A percentile compares a stretch with the other conserved stretches of the same genome.
These are phyloP conservation scores for Macroramphosus scolopax DNA, from an alignment of 2,797 vertebrate species.

Conservation along the genomic window DNA sequence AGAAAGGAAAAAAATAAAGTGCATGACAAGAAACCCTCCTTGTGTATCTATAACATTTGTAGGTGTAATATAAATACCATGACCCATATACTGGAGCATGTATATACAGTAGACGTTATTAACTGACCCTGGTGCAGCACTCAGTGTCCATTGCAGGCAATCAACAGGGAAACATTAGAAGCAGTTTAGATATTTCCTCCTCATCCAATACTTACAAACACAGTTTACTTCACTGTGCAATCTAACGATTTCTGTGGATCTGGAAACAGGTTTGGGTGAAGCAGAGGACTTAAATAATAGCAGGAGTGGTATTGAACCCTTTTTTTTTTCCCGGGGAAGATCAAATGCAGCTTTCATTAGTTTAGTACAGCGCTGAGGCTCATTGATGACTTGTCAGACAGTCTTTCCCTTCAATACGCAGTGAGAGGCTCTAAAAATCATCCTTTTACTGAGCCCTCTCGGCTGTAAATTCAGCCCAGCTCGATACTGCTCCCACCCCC, in stretches of 20 bases:
- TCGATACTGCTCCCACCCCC: slow-evolving; percentile 66
- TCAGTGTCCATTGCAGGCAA: slow-evolving; percentile 54
- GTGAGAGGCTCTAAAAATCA: slow-evolving; percentile 81
- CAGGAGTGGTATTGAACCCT: slow-evolving; percentile 80
- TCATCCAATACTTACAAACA: slow-evolving; percentile 75
- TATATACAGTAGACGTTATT: slow-evolving; percentile 9
- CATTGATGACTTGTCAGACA: slow-evolving; percentile 85
- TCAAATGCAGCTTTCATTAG: slow-evolving; percentile 85
- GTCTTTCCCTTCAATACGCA: slow-evolving; percentile 80
- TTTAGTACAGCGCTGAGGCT: slow-evolving; percentile 79
- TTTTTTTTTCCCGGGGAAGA: slow-evolving; percentile 77
- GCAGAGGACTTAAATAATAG: slow-evolving; percentile 82
- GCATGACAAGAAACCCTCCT: slow-evolving; percentile 10
- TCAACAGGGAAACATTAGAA: slow-evolving; percentile 73
- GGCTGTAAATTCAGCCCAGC: slow-evolving; percentile 78
- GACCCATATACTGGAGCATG: not conserved
- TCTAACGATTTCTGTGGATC: slow-evolving; percentile 77
- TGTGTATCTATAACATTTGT: slow-evolving; percentile 10
- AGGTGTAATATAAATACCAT: slow-evolving; percentile 22
- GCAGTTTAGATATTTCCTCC: slow-evolving; percentile 71
- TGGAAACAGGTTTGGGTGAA: slow-evolving; percentile 79
- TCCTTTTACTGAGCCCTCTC: slow-evolving; percentile 79
- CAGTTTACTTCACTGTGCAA: slow-evolving; percentile 78
- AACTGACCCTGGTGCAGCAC: slow-evolving; percentile 31
- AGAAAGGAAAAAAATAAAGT: slow-evolving; percentile 25